phyloP scores from a whole-genome alignment of 1,140 invertebrate species.

The Oncopodura yosiiana region DNA sequence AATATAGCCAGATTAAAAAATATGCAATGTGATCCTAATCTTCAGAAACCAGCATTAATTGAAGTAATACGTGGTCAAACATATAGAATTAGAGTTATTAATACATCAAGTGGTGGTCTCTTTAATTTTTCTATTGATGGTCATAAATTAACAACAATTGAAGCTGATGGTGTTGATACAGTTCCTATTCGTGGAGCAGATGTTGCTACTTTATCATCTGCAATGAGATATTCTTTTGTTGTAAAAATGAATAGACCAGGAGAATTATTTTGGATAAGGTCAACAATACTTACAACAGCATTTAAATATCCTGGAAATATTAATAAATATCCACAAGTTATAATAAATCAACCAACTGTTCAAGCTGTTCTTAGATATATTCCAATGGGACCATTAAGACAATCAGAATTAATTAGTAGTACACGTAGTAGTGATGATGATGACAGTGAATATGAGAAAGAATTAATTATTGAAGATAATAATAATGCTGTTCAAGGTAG shows the following conservation, averaged over 20 bases:
- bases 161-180: constrained; percentile 21
- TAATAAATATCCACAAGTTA: neutral
- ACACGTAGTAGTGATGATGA: too few relatives aligned
- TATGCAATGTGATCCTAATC: neutral
- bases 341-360: neutral
- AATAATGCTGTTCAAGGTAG: too few relatives aligned
- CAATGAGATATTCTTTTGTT: constrained; percentile 17
- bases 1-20: neutral
- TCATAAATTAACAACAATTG: constrained; percentile 16
- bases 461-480: too few relatives aligned
- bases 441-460: too few relatives aligned
- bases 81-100: constrained; percentile 21
- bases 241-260: neutral
- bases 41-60: neutral
- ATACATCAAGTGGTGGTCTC: neutral
- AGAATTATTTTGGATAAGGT: neutral
- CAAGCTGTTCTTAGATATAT: neutral
- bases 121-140: constrained; percentile 26
- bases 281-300: neutral
- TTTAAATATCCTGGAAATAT: neutral
- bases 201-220: constrained; percentile 2
- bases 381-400: too few relatives aligned
- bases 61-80: neutral
- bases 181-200: neutral
- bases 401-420: too few relatives aligned